Percentiles rank a stretch among this genome's conserved stretches.
These are phyloP conservation scores for Neotoxoptera formosana DNA, from an alignment of 1,140 invertebrate species.

Conservation along the genomic window DNA sequence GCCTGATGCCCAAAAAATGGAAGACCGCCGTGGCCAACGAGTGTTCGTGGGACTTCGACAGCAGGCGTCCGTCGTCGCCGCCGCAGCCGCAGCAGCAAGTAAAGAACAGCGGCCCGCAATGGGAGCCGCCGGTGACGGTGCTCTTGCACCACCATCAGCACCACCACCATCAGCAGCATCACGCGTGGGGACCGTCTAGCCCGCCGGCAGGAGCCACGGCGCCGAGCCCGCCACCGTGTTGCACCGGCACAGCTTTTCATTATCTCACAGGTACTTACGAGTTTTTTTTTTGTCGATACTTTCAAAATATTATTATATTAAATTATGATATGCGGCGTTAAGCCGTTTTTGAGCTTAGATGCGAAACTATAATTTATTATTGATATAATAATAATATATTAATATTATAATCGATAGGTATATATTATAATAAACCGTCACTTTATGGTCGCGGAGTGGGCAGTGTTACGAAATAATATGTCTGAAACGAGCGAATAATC, in stretches of 20 bases:
- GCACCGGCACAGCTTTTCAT: conserved; percentile 61
- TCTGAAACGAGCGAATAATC: background rate
- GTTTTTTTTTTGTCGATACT: background rate
- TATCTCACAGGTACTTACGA: conserved; percentile 51
- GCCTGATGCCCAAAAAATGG: conserved; percentile 85
- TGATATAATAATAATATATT: too few relatives aligned
- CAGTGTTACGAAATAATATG: background rate
- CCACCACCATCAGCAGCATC: conserved; percentile 66
- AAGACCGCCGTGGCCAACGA: conserved; percentile 79
- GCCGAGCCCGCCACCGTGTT: conserved; percentile 72
- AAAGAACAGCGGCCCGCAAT: conserved; percentile 63
- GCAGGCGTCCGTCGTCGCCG: conserved; percentile 43
- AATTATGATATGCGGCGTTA: too few relatives aligned
- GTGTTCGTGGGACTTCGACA: conserved; percentile 64
- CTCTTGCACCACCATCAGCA: conserved; percentile 80
- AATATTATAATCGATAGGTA: too few relatives aligned
- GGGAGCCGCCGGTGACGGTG: conserved; percentile 67
- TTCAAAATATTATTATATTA: background rate
- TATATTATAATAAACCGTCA: too few relatives aligned
- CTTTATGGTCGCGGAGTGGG: too few relatives aligned
- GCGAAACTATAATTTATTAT: too few relatives aligned
- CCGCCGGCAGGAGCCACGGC: conserved; percentile 76
- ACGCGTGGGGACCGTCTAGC: conserved; percentile 73
- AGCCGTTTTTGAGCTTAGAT: too few relatives aligned
- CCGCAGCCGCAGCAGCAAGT: background rate